Evolutionary conservation across 2,888 invertebrate species (phyloP), one percentile per base, ranked within the genome.

Genomic region (Steromphala cineraria): DNA sequence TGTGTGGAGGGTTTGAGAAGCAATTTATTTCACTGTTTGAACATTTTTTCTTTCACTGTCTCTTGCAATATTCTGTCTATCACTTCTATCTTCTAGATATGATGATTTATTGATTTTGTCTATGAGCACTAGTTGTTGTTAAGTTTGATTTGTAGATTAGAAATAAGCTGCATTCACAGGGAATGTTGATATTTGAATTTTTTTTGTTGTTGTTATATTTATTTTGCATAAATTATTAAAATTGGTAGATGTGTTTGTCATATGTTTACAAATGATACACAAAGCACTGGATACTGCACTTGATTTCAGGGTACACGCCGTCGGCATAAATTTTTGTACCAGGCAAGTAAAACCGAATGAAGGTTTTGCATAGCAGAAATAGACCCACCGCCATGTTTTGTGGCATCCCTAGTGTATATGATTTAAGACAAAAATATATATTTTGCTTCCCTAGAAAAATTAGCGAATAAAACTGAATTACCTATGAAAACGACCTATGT

Each of bases 291-390:
- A 62, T 40, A 62, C 19, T 13, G 21, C 56, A 52, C 31, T 80
- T 80, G 19, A 24, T 71, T 78, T 78, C 71, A 79, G 53, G 24
- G 40, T 24, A 80, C 62, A 67, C 55, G 52, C 40, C 76, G 24
- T 24, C 75, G 77, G 17, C 67, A 55, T 52, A 76, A 52, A 40
- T 75, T 31, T 55, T 24, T 82, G 52, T 79, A 82, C 76, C 76
- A 82, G 77, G 75, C 78, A 78, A 81, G 80, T 80, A 78, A 46
- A 62, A 62, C 36, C 31, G 71, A 71, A 71, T 71, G 71, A 71
- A 31, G 71, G 40, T 40, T 71, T 71, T 71, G 62, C 62, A 24
- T 62, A 62, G 62, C 62, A 62, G 62, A 15, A n/a, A 15, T 62
- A 62, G 62, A 62, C 28, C 62, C 62, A 62, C 24, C 28, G 62